Evolutionary conservation across 2,113 vertebrate species (phyloP).

Genomic region (Pelecanus crispus): DNA sequence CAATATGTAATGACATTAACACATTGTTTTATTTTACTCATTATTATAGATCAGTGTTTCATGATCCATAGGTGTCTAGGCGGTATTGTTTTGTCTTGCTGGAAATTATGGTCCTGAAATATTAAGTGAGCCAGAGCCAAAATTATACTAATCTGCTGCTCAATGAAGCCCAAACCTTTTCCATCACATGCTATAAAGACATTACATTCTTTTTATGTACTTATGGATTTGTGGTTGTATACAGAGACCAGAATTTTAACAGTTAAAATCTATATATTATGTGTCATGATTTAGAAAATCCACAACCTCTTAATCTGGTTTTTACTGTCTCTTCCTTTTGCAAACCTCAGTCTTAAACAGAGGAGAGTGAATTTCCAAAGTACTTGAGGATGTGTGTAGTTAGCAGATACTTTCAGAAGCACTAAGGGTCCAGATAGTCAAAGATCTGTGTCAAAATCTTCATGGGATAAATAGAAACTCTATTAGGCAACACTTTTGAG

Average conservation of each 20-base stretch:
- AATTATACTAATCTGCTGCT: not conserved
- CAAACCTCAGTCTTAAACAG: not conserved
- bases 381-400: not conserved
- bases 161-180: not conserved
- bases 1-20: not conserved
- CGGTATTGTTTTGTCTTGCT: not conserved
- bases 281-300: not conserved
- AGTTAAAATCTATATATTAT: not conserved
- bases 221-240: not conserved
- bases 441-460: not conserved
- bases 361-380: not conserved
- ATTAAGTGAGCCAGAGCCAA: not conserved
- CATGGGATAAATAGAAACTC: not conserved
- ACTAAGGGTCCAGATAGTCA: not conserved
- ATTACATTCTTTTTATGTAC: not conserved
- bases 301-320: fast-evolving
- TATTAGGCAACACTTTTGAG: not conserved
- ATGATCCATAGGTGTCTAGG: fast-evolving
- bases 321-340: not conserved
- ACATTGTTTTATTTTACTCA: not conserved
- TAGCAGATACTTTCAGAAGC: not conserved
- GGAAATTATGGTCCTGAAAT: not conserved
- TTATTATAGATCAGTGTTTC: not conserved
- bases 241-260: not conserved
- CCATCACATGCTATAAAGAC: not conserved